Evolutionary conservation across 2,797 vertebrate genomes (phyloP).

Genomic region (Enoplosus armatus): DNA sequence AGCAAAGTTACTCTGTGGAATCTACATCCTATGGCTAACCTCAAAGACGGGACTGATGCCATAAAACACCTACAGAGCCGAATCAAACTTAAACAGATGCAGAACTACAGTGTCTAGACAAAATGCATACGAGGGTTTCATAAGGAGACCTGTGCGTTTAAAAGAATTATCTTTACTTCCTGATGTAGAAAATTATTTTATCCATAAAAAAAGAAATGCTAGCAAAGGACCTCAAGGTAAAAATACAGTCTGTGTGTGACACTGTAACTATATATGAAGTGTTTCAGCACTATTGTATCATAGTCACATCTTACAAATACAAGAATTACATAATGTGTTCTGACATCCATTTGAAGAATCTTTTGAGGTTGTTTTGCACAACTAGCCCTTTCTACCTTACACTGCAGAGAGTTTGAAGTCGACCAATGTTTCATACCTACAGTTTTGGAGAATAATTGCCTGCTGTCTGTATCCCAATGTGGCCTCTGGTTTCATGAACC

Average conservation of each 20-base stretch:
- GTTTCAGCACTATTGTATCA: neutral
- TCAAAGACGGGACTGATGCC: neutral
- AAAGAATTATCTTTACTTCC: neutral
- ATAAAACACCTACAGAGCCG: constrained; percentile 8
- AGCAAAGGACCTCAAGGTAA: neutral
- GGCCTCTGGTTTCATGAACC: neutral
- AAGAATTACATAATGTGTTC: neutral
- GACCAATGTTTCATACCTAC: neutral
- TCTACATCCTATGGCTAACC: constrained; percentile 22
- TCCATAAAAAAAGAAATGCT: neutral
- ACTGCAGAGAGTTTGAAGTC: neutral
- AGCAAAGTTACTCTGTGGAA: constrained; percentile 23
- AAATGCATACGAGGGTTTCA: neutral
- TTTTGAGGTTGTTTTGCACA: neutral
- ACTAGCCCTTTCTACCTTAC: neutral
- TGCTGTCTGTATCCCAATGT: neutral
- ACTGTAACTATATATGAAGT: neutral
- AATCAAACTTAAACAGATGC: constrained; percentile 1
- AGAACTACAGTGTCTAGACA: neutral
- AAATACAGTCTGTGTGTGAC: neutral
- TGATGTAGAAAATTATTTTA: neutral
- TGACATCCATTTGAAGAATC: constrained; percentile 3
- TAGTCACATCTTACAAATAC: neutral
- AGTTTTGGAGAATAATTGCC: neutral
- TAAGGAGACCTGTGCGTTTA: neutral